A percentile compares a stretch with the other conserved stretches of the same genome.
Evolutionary conservation across 2,797 vertebrate genomes (phyloP).

Genomic region (Nyctibius grandis): DNA sequence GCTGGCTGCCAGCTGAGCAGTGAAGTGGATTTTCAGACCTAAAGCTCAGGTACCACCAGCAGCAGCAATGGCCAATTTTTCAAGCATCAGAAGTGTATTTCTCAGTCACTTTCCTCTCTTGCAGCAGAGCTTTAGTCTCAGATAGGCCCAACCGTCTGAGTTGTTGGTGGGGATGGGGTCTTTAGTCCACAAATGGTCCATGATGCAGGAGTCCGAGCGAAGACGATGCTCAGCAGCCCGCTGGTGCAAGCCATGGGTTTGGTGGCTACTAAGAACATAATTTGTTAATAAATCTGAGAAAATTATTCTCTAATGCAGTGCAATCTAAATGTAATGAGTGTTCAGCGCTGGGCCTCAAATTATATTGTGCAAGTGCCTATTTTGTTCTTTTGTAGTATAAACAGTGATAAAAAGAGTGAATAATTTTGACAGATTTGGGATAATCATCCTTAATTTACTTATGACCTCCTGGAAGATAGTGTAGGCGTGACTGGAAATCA

Average conservation of each 20-base stretch:
- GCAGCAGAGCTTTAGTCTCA: neutral
- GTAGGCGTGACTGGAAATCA: neutral
- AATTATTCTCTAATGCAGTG: accelerated
- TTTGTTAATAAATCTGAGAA: neutral
- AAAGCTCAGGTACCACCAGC: neutral
- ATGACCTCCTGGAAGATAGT: neutral
- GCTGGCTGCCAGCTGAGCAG: neutral
- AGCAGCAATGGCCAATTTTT: neutral
- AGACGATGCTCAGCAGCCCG: neutral
- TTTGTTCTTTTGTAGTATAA: neutral
- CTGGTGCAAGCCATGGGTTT: accelerated
- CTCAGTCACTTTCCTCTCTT: neutral
- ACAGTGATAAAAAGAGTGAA: neutral
- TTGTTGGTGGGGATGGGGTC: neutral
- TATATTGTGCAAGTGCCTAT: accelerated
- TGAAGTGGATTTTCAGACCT: neutral
- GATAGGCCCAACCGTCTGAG: accelerated
- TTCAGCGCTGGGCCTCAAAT: accelerated
- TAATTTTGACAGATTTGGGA: neutral
- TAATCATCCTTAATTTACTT: neutral
- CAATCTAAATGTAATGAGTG: accelerated
- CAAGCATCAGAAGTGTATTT: neutral
- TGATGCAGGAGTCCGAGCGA: neutral
- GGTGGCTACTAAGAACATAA: neutral
- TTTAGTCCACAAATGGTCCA: accelerated